phyloP scores from a whole-genome alignment of 2,888 invertebrate genomes.

The Tetanocera ferruginea region DNA sequence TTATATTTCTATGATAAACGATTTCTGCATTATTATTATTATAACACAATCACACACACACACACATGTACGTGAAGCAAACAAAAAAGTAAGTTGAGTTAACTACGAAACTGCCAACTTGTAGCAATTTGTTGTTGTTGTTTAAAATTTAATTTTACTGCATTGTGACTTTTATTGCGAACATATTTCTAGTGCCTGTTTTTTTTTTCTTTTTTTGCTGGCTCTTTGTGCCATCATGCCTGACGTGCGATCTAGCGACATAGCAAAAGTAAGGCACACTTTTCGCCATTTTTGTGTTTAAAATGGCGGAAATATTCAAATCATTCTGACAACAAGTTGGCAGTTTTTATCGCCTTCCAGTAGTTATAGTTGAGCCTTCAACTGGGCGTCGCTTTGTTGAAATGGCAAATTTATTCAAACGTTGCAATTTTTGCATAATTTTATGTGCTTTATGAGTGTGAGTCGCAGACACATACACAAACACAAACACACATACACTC shows the following conservation, averaged over 20 bases:
- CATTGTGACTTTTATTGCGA: slow-evolving; percentile 28
- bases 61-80: neutral
- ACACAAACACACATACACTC: neutral
- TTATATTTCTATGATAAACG: slow-evolving; percentile 10
- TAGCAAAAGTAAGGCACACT: neutral
- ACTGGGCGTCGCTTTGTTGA: slow-evolving; percentile 13
- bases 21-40: slow-evolving; percentile 23
- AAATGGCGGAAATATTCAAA: slow-evolving; percentile 38
- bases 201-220: neutral
- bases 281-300: neutral
- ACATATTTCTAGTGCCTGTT: slow-evolving; percentile 23
- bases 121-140: neutral
- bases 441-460: slow-evolving; percentile 33
- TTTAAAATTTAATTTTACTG: slow-evolving; percentile 20
- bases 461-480: slow-evolving; percentile 1
- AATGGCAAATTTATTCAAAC: slow-evolving; percentile 47
- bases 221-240: neutral
- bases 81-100: neutral
- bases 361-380: neutral
- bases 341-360: slow-evolving; percentile 30
- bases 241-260: neutral
- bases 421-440: slow-evolving; percentile 39
- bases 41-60: neutral
- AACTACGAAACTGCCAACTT: neutral
- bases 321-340: slow-evolving; percentile 38